phyloP scores from a whole-genome alignment of 1,140 invertebrate species.

The Chironomus tepperi region DNA sequence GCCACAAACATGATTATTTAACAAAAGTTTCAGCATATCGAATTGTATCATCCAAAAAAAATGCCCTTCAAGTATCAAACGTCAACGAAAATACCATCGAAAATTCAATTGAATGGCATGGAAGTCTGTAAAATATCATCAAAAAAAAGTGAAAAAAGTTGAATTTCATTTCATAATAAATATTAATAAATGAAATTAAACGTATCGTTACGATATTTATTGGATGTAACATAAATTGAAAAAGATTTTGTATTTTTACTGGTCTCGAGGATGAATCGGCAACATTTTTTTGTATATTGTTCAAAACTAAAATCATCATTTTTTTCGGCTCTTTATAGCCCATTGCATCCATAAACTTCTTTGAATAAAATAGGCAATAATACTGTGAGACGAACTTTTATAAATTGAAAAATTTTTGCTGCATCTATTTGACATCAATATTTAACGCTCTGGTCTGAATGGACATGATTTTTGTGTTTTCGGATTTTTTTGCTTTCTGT shows the following conservation, averaged over 20 bases:
- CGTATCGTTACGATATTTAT: slow-evolving; percentile 20
- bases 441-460: background rate
- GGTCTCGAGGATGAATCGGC: background rate
- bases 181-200: slow-evolving; percentile 18
- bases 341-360: background rate
- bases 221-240: background rate
- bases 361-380: background rate
- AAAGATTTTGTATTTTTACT: slow-evolving; percentile 15
- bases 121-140: background rate
- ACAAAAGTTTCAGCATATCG: too few relatives aligned
- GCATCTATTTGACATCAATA: slow-evolving; percentile 4
- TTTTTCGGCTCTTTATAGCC: background rate
- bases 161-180: background rate
- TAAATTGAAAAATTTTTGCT: background rate
- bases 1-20: too few relatives aligned
- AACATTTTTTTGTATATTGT: background rate
- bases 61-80: too few relatives aligned
- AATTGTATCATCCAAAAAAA: too few relatives aligned
- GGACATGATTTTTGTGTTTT: background rate
- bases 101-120: background rate
- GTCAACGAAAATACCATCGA: background rate
- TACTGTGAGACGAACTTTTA: slow-evolving; percentile 20
- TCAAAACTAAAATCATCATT: background rate
- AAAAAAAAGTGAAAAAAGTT: background rate
- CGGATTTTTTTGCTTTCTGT: too few relatives aligned